These are phyloP conservation scores for Philypnodon macrostomus DNA, from an alignment of 2,797 vertebrate genomes.

Conservation along the genomic window DNA sequence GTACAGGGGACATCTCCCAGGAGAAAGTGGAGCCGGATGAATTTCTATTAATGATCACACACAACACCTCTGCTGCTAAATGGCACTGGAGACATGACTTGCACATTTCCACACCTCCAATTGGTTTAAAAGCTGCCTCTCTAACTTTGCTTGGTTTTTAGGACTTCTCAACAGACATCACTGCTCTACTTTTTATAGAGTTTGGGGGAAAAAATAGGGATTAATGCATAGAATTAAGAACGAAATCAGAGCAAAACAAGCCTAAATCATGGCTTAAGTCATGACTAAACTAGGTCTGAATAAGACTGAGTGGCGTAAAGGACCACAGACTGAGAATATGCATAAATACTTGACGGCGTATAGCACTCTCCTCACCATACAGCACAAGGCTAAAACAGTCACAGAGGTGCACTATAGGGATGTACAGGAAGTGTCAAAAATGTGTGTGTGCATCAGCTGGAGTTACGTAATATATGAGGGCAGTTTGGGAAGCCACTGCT, in stretches of 20 bases:
- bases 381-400: slow-evolving; percentile 29
- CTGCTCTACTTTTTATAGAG: too few species aligned
- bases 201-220: too few species aligned
- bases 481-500: slow-evolving; percentile 59
- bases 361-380: too few species aligned
- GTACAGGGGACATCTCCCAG: slow-evolving; percentile 28
- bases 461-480: slow-evolving; percentile 63
- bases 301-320: too few species aligned
- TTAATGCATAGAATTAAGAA: too few species aligned
- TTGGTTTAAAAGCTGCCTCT: slow-evolving; percentile 31
- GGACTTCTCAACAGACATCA: too few species aligned
- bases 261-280: too few species aligned
- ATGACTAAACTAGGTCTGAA: too few species aligned
- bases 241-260: too few species aligned
- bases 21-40: slow-evolving; percentile 33
- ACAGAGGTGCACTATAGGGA: slow-evolving; percentile 8
- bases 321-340: too few species aligned
- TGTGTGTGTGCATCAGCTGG: slow-evolving; percentile 46
- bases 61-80: slow-evolving; percentile 35
- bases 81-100: slow-evolving; percentile 42
- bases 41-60: slow-evolving; percentile 49
- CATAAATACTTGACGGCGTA: too few species aligned
- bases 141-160: too few species aligned
- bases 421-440: slow-evolving; percentile 41
- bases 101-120: slow-evolving; percentile 36